Conservation (phyloP, 2,113 vertebrate species). For the Cichladusa arquata region DNA sequence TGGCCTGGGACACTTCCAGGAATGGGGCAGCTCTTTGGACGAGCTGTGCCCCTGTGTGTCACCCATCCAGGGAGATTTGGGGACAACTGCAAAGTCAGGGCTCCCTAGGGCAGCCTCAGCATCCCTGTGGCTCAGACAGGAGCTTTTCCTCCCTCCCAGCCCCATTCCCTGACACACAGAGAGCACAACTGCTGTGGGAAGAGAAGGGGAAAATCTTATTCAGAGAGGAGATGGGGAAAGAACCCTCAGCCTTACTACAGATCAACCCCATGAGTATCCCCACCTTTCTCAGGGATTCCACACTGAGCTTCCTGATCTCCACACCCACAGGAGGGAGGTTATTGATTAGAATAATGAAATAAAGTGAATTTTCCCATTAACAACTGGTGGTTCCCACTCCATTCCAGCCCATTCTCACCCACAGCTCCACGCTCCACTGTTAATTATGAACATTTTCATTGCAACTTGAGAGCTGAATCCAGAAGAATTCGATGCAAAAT, state of each 20-base stretch:
- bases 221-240: not conserved
- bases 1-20: not conserved
- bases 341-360: not conserved
- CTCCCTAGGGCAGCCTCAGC: not conserved
- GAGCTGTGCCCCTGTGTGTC: not conserved
- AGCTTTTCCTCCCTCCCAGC: not conserved
- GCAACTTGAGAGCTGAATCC: not conserved
- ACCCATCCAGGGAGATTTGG: not conserved
- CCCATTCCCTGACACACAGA: not conserved
- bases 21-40: not conserved
- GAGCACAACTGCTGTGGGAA: accelerated
- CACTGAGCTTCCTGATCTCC: not conserved
- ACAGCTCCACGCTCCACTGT: not conserved
- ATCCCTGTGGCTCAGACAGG: not conserved
- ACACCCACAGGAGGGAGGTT: not conserved
- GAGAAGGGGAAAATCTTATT: not conserved
- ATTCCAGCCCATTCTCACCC: not conserved
- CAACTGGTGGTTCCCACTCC: not conserved
- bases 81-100: not conserved
- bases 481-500: not conserved
- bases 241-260: not conserved
- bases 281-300: not conserved
- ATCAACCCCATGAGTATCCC: not conserved
- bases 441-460: not conserved
- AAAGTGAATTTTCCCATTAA: not conserved